phyloP scores from a whole-genome alignment of 2,113 vertebrate species.

The Rhynchomys soricoides region DNA sequence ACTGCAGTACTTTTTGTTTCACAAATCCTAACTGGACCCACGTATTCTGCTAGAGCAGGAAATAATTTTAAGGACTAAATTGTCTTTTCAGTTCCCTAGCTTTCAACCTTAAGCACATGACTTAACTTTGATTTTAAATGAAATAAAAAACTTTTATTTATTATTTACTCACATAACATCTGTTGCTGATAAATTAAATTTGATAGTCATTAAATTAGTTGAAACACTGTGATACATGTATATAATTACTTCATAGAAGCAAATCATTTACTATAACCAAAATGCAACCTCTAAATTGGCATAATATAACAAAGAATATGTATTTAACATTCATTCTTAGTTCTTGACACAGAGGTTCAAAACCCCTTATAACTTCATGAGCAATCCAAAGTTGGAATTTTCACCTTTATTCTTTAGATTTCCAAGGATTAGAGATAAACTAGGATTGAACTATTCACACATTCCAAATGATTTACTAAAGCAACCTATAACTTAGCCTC shows the following conservation, averaged over 20 bases:
- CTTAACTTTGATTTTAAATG: neutral
- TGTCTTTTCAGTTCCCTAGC: neutral
- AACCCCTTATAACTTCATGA: neutral
- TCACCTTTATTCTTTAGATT: neutral
- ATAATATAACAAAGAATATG: neutral
- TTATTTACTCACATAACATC: neutral
- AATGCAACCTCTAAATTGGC: neutral
- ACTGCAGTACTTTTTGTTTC: neutral
- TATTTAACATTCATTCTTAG: neutral
- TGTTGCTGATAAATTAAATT: neutral
- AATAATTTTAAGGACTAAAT: neutral
- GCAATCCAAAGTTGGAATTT: neutral
- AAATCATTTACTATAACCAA: neutral
- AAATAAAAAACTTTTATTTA: neutral
- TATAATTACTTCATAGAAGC: neutral
- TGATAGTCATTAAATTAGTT: neutral
- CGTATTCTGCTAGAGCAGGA: neutral
- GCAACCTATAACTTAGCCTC: neutral
- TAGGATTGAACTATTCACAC: neutral
- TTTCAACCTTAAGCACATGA: neutral
- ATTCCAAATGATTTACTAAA: neutral
- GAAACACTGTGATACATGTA: neutral
- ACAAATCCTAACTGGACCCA: neutral
- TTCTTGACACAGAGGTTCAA: neutral
- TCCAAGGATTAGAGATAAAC: neutral